These are phyloP conservation scores for Cotesia vestalis DNA, from an alignment of 1,140 invertebrate species.

Conservation along the genomic window DNA sequence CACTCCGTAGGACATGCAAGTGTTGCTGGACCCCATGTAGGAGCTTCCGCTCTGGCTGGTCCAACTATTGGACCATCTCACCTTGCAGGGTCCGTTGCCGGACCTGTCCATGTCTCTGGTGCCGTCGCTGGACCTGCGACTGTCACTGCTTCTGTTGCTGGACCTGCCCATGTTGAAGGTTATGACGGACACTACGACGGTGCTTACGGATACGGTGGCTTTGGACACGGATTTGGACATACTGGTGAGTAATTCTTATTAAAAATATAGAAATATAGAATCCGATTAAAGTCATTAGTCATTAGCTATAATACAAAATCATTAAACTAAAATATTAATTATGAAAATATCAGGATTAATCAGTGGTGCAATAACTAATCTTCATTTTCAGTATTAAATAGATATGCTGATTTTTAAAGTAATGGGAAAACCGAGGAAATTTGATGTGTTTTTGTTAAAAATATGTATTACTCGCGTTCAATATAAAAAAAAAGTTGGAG, in stretches of 20 bases:
- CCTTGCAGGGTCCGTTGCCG: slow-evolving; percentile 56
- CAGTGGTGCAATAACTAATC: no score
- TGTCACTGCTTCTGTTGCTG: slow-evolving; percentile 59
- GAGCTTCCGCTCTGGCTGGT: slow-evolving; percentile 50
- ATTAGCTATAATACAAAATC: no score
- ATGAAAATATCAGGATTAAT: no score
- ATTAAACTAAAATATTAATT: no score
- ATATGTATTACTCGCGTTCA: no score
- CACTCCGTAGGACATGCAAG: slow-evolving; percentile 52
- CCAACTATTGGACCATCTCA: slow-evolving; percentile 57
- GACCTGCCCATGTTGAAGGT: slow-evolving; percentile 59
- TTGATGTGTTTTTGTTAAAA: no score
- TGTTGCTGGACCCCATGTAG: slow-evolving; percentile 56
- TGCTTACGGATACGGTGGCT: slow-evolving; percentile 42
- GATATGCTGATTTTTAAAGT: no score
- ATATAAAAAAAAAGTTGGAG: no score
- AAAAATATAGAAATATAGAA: no score
- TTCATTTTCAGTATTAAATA: no score
- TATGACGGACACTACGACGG: slow-evolving; percentile 41
- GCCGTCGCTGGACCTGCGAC: slow-evolving; percentile 61
- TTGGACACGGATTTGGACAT: slow-evolving; percentile 44
- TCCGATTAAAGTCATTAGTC: no score
- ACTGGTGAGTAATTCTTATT: slow-evolving; percentile 24
- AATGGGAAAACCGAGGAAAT: no score
- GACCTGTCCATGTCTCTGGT: slow-evolving; percentile 58